These are phyloP conservation scores for Tinea semifulvella DNA, from an alignment of 2,888 invertebrate species.

Conservation along the genomic window DNA sequence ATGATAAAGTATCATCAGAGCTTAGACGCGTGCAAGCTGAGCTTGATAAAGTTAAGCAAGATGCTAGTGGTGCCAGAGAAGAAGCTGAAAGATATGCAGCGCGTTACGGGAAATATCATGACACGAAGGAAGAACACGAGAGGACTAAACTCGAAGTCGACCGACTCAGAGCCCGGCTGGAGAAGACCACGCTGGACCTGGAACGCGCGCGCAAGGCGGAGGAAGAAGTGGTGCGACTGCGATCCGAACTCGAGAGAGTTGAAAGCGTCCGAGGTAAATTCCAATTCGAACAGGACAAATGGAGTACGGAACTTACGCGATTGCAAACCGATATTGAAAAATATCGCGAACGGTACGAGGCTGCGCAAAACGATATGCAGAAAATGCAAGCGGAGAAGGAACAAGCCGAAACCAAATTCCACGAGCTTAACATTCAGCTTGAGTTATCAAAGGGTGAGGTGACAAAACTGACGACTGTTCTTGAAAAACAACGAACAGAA, in stretches of 20 bases:
- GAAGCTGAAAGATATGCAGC: slow-evolving; percentile 78
- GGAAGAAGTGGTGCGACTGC: slow-evolving; percentile 71
- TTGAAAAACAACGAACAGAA: slow-evolving; percentile 83
- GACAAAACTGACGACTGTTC: slow-evolving; percentile 74
- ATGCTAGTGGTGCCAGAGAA: slow-evolving; percentile 80
- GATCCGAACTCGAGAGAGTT: slow-evolving; percentile 76
- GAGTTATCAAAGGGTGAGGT: slow-evolving; percentile 83
- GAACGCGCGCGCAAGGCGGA: slow-evolving; percentile 78
- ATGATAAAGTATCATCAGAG: slow-evolving; percentile 85
- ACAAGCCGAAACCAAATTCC: slow-evolving; percentile 74
- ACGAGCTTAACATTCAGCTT: slow-evolving; percentile 82
- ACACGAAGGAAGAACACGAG: slow-evolving; percentile 80
- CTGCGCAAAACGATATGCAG: slow-evolving; percentile 78
- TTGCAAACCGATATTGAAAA: slow-evolving; percentile 79
- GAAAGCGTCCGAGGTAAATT: slow-evolving; percentile 75
- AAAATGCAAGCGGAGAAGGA: slow-evolving; percentile 70
- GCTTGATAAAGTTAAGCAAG: slow-evolving; percentile 73
- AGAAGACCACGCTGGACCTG: slow-evolving; percentile 82
- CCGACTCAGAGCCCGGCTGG: slow-evolving; percentile 79
- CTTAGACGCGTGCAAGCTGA: slow-evolving; percentile 83
- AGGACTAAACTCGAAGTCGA: slow-evolving; percentile 83
- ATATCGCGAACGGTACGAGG: slow-evolving; percentile 79
- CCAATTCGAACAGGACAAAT: slow-evolving; percentile 66
- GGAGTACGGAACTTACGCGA: slow-evolving; percentile 74
- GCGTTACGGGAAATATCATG: slow-evolving; percentile 80